Evolutionary conservation across 2,113 vertebrate genomes (phyloP).

Genomic region (Strix aluco): DNA sequence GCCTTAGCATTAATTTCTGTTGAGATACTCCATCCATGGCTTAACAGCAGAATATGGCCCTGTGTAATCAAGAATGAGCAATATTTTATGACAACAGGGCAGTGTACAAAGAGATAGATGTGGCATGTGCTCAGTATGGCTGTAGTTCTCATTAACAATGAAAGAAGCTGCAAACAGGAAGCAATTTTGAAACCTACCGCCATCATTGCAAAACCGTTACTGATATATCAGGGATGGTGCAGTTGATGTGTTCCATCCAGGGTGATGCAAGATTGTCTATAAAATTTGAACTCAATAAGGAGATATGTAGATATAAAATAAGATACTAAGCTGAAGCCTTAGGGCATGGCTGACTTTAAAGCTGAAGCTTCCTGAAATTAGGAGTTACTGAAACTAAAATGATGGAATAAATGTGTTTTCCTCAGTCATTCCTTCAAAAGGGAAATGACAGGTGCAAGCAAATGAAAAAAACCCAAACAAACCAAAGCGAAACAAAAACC

Average conservation of each 20-base stretch:
- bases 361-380: not conserved
- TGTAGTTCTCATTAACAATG: not conserved
- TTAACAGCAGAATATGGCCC: not conserved
- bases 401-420: not conserved
- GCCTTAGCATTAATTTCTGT: not conserved
- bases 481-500: not conserved
- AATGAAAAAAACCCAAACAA: not conserved
- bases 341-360: not conserved
- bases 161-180: not conserved
- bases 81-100: not conserved
- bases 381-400: not conserved
- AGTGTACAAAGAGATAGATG: not conserved
- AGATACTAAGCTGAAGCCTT: not conserved
- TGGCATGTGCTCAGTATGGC: not conserved
- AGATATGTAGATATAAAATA: not conserved
- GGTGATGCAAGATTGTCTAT: not conserved
- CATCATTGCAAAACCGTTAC: not conserved
- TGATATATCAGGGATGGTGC: not conserved
- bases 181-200: not conserved
- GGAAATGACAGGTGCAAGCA: not conserved
- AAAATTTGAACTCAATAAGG: not conserved
- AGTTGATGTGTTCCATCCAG: not conserved
- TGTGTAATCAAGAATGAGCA: not conserved
- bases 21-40: not conserved
- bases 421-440: not conserved